Evolutionary conservation across 2,113 vertebrate genomes (phyloP), one percentile per base, ranked within the genome.

Genomic region (Callipepla californica): DNA sequence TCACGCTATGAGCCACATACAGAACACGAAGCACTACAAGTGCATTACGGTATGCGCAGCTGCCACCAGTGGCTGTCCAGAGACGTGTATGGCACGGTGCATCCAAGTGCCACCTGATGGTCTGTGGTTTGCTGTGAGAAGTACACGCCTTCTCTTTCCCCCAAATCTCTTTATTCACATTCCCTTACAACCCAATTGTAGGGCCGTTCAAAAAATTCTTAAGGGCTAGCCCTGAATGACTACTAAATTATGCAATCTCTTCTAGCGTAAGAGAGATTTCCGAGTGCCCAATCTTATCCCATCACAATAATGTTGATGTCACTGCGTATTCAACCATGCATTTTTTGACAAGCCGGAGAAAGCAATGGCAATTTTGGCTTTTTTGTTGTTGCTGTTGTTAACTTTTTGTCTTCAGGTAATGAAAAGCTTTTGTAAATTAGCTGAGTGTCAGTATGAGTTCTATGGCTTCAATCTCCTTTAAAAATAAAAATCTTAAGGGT

Each of bases 381-480:
- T 97, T 93, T 87, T 74, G 34, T 36, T 36, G 36, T 76, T 59
- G 18, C 42, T 82, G 51, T 80, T 89, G 75, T 95, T 95, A 95
- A 85, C 59, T 85, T 97, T 98, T 97, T 96, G 96, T 97, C 96
- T 97, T 98, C 97, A 92, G 97, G 95, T 96, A 97, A 97, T 96
- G 96, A 97, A 98, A 98, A 98, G 96, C 97, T 97, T 98, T 97
- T 97, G 97, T 98, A 97, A 98, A 98, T 98, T 97, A 97, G 97
- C 98, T 98, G 97, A 98, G 97, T 97, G 96, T 98, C 97, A 97
- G 95, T 97, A 97, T 98, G 98, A 98, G 98, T 98, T 98, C 98
- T 99, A 99, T 99, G 99, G 99, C 99, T 99, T 99, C 98, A 99
- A 99, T 99, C 99, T 99, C 99, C 99, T 99, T 99, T 99, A 98